A percentile compares a stretch with the other conserved stretches of the same genome.
Conservation (phyloP, 2,797 vertebrate genomes). For the Karalla daura region DNA sequence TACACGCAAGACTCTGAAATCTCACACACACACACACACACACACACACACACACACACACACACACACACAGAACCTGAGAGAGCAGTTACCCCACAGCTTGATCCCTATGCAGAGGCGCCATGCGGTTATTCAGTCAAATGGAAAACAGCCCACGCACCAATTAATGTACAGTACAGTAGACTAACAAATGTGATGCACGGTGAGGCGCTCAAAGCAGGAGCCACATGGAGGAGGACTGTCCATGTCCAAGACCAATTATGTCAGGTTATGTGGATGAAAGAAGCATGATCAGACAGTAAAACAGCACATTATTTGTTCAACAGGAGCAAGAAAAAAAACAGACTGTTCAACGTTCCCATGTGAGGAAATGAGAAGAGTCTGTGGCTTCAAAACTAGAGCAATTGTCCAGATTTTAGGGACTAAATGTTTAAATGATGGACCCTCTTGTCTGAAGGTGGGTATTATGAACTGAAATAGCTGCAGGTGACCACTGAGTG, state of each 20-base stretch:
- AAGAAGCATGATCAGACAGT: neutral
- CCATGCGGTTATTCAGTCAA: neutral
- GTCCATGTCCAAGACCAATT: neutral
- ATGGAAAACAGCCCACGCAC: slow-evolving; percentile 2
- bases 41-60: slow-evolving; percentile 13
- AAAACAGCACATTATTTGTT: no score
- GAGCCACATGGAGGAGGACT: neutral
- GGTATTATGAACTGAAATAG: slow-evolving; percentile 11
- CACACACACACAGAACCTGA: neutral
- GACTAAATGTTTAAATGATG: neutral
- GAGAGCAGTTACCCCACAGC: slow-evolving; percentile 42
- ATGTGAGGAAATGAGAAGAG: neutral
- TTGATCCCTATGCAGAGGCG: slow-evolving; percentile 2
- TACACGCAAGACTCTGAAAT: neutral
- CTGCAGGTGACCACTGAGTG: neutral
- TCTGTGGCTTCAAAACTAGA: neutral
- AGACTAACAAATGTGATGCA: neutral
- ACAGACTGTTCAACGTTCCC: neutral
- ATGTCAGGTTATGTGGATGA: slow-evolving; percentile 4
- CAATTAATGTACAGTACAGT: neutral
- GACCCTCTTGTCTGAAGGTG: neutral
- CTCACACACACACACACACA: neutral
- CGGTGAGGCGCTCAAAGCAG: neutral
- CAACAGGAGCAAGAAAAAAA: no score
- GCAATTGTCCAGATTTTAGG: neutral